Evolutionary conservation across 2,113 vertebrate species (phyloP).

Genomic region (Scomber scombrus): DNA sequence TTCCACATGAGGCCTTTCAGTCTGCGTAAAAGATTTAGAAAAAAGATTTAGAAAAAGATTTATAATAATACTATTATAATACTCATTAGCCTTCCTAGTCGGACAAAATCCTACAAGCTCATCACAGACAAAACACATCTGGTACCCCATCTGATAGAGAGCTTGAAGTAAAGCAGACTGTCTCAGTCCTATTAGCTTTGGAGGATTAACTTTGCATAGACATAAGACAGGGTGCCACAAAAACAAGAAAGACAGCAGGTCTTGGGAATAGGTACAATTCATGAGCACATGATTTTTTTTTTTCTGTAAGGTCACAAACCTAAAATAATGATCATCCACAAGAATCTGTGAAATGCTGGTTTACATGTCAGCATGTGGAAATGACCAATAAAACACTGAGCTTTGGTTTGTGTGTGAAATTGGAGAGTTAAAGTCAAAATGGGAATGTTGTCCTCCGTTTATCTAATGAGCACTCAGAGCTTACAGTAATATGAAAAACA

Average conservation of each 20-base stretch:
- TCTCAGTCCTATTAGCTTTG: conserved; percentile 52
- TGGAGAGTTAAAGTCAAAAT: not conserved
- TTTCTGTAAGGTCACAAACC: not conserved
- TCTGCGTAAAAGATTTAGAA: no score
- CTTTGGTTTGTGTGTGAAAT: not conserved
- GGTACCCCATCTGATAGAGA: conserved; percentile 35
- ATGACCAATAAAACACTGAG: not conserved
- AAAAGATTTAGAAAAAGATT: no score
- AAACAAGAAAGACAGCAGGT: conserved; percentile 30
- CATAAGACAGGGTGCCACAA: conserved; percentile 9
- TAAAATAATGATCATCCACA: not conserved
- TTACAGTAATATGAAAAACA: not conserved
- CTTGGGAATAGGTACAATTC: not conserved
- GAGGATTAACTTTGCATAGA: conserved; percentile 56
- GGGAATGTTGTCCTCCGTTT: not conserved
- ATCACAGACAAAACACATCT: conserved; percentile 26
- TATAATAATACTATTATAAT: no score
- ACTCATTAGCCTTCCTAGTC: not conserved
- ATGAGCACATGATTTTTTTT: not conserved
- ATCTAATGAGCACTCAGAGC: not conserved
- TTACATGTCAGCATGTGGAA: not conserved
- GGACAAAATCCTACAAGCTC: conserved; percentile 42
- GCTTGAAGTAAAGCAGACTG: conserved; percentile 36
- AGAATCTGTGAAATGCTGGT: no score
- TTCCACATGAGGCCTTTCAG: not conserved